Base-by-base conservation (phyloP, 2,888 invertebrate genomes). In the Lithosia quadra region DNA sequence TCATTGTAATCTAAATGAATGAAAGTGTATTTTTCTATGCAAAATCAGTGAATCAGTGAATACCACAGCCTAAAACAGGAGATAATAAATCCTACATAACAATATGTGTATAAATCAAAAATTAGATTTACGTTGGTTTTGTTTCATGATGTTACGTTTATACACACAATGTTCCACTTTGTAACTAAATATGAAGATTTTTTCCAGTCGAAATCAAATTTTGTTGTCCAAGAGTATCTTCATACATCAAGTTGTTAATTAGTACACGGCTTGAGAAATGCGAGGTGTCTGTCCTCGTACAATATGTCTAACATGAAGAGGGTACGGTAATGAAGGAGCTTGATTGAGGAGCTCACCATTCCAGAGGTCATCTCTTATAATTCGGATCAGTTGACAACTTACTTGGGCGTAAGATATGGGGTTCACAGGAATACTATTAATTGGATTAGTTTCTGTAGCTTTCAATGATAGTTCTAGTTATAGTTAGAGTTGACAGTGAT, bases 251-350 rank as follows among this genome's bases (percentile, higher is more conserved):
- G 78, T 76, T 79, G 83, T 88, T 92, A 90, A 92, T 92, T 91
- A 90, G 87, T 80, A 80, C 81, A 78, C 78, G 81, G 73, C 76
- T 86, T 91, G 91, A 91, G 88, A 90, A 90, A 92, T 92, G 87
- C 82, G 82, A n/a, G 76, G 83, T 86, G 88, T 89, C 86, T 74
- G 76, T 87, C 84, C 78, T 80, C 75, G 81, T 85, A 71, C 69
- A 84, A 86, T 84, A 72, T 83, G 86, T 87, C 85, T 76, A 75
- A 71, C 66, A 79, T 89, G 89, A 90, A 81, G 86, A 88, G 90
- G 91, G 89, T 88, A 73, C 74, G 68, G 80, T 90, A 90, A 91
- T 89, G 88, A 91, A 89, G 81, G 80, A 77, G 71, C 81, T 85
- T 89, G 91, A 91, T 91, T 90, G 88, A 89, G 82, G 79, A 82